A percentile compares a stretch with the other conserved stretches of the same genome.
Conservation (phyloP, 1,140 invertebrate genomes). For the Leptoteleia sp. region DNA sequence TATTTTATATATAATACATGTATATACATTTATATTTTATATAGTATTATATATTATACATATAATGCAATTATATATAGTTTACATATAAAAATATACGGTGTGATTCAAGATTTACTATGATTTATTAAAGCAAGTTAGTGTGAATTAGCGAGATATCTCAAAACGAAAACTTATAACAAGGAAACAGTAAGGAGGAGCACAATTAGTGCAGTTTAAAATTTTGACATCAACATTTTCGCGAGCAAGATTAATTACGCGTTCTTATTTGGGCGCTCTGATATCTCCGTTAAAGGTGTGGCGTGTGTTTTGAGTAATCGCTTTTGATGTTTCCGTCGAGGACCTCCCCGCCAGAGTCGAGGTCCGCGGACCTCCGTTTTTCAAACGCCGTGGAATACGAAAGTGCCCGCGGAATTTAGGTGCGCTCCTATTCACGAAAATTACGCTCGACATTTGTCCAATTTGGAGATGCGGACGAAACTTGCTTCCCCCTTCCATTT, state of each 20-base stretch:
- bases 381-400: conserved; percentile 37
- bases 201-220: background rate
- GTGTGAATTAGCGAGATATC: too few relatives aligned
- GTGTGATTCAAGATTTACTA: too few relatives aligned
- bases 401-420: conserved; percentile 44
- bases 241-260: conserved; percentile 34
- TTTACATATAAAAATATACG: too few relatives aligned
- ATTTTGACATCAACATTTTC: conserved; percentile 14
- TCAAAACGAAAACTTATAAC: too few relatives aligned
- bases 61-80: too few relatives aligned
- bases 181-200: too few relatives aligned
- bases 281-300: conserved; percentile 25
- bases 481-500: too few relatives aligned
- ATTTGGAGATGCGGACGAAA: conserved; percentile 38
- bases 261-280: conserved; percentile 34
- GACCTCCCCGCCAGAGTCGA: conserved; percentile 17
- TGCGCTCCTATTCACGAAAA: conserved; percentile 41
- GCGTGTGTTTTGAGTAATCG: conserved; percentile 50
- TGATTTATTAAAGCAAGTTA: too few relatives aligned
- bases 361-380: conserved; percentile 42
- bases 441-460: conserved; percentile 60
- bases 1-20: too few relatives aligned
- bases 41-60: too few relatives aligned
- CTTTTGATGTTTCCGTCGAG: conserved; percentile 54
- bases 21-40: too few relatives aligned